Conservation (phyloP, 2,797 vertebrate genomes). For the Scyliorhinus canicula region DNA sequence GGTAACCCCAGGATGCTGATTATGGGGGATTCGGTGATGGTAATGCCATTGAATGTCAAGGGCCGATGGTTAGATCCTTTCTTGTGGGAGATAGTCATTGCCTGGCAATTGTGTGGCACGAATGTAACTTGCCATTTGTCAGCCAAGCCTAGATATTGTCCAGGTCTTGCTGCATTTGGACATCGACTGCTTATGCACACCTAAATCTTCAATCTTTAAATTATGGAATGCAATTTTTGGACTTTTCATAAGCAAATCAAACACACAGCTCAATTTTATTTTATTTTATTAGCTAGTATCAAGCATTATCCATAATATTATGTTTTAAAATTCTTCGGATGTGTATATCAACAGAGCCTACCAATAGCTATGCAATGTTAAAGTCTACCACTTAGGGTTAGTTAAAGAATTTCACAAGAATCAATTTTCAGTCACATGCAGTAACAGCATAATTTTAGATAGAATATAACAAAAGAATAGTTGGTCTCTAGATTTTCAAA, state of each 20-base stretch:
- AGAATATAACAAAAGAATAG: background rate
- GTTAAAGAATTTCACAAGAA: background rate
- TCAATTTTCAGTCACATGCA: background rate
- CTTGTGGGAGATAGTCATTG: too few relatives aligned
- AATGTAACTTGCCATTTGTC: too few relatives aligned
- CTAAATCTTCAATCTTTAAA: background rate
- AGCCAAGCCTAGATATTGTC: too few relatives aligned
- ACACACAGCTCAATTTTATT: background rate
- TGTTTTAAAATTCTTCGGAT: background rate
- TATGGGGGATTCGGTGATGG: too few relatives aligned
- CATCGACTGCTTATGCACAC: background rate
- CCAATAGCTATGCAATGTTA: background rate
- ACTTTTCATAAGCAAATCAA: background rate
- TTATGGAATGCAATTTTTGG: background rate
- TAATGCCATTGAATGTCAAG: too few relatives aligned
- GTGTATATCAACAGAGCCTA: background rate
- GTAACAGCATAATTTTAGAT: conserved; percentile 7
- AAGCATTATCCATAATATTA: background rate
- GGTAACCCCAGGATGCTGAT: too few relatives aligned
- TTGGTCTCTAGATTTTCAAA: background rate
- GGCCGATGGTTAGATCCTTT: too few relatives aligned
- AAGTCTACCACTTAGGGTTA: background rate
- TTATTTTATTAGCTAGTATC: background rate
- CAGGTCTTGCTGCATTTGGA: too few relatives aligned
- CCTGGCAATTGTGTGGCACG: too few relatives aligned